Conservation (phyloP, 2,113 vertebrate species). For the Solea solea region DNA sequence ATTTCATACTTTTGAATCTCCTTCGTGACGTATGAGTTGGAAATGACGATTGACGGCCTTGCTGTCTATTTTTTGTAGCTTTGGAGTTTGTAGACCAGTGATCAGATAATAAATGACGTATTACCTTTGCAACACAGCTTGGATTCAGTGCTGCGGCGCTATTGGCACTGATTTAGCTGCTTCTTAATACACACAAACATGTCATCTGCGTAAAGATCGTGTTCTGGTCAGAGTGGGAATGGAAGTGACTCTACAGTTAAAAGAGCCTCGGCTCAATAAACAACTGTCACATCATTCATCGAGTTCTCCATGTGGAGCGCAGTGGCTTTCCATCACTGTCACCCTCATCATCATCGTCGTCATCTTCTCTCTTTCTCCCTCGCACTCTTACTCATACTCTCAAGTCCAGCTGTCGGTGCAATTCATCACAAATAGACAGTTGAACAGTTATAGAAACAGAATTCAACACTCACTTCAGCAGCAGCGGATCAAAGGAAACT, state of each 20-base stretch:
- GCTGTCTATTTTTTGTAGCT: too few species aligned
- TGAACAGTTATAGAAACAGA: background rate
- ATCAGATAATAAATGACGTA: background rate
- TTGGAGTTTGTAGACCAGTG: too few species aligned
- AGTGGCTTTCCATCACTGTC: constrained; percentile 27
- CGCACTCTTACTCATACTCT: background rate
- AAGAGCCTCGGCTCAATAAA: constrained; percentile 22
- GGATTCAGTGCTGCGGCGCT: background rate
- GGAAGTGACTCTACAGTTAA: background rate
- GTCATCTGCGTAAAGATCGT: background rate
- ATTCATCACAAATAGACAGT: background rate
- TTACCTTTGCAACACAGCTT: background rate
- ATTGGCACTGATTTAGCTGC: background rate
- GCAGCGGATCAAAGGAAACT: background rate
- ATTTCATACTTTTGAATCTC: too few species aligned
- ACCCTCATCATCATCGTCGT: constrained; percentile 8
- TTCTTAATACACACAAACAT: background rate
- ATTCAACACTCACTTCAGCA: background rate
- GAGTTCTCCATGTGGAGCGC: constrained; percentile 7
- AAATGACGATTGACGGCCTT: too few species aligned
- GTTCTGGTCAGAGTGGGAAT: background rate
- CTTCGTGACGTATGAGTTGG: too few species aligned
- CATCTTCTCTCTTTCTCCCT: background rate
- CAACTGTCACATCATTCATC: constrained; percentile 11
- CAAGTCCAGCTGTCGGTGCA: too few species aligned